Evolutionary conservation across 2,797 vertebrate species (phyloP).

Genomic region (Galago senegalensis): DNA sequence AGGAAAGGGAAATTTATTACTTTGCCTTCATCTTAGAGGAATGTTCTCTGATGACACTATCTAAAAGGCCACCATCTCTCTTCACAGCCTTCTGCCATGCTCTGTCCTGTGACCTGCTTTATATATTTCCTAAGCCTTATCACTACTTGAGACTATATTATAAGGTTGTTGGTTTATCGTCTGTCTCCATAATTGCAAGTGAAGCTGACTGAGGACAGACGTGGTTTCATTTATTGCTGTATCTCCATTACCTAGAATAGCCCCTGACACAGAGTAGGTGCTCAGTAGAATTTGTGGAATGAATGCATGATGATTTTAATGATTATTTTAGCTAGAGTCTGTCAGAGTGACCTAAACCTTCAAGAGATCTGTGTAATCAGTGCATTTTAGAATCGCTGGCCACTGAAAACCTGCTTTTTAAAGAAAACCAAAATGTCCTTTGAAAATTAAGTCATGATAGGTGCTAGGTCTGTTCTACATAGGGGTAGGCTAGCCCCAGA

Average conservation of each 20-base stretch:
- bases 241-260: not conserved
- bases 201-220: not conserved
- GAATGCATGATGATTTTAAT: slow-evolving; percentile 32
- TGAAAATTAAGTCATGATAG: not conserved
- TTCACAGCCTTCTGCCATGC: not conserved
- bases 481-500: not conserved
- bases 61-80: not conserved
- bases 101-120: not conserved
- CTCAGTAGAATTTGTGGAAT: slow-evolving; percentile 25
- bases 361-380: not conserved
- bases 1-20: too few species aligned
- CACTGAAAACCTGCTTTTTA: not conserved
- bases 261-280: not conserved
- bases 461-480: not conserved
- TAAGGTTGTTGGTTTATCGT: not conserved
- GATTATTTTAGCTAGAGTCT: not conserved
- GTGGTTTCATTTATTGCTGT: not conserved
- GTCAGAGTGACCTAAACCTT: slow-evolving; percentile 1
- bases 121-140: not conserved
- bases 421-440: slow-evolving; percentile 6
- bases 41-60: not conserved
- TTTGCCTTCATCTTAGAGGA: not conserved
- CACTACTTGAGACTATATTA: not conserved
- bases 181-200: slow-evolving; percentile 12
- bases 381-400: not conserved